These are phyloP conservation scores for Lypha dubia DNA, from an alignment of 2,888 invertebrate species.

Conservation along the genomic window DNA sequence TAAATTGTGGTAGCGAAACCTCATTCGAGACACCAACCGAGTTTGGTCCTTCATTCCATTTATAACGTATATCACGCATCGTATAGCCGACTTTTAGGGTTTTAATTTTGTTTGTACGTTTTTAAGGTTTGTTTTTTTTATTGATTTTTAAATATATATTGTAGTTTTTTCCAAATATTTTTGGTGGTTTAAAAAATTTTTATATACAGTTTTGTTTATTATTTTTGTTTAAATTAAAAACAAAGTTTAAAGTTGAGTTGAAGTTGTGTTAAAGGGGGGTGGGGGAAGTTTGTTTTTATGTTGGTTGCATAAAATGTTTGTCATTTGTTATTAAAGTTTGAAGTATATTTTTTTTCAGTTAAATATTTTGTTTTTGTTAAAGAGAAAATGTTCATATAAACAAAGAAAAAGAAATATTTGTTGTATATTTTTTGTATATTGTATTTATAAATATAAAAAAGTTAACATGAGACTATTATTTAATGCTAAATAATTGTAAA, in stretches of 20 bases:
- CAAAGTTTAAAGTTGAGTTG: slow-evolving; percentile 55
- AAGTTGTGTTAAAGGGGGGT: slow-evolving; percentile 35
- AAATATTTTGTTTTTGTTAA: slow-evolving; percentile 29
- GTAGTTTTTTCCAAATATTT: neutral
- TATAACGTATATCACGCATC: slow-evolving; percentile 98
- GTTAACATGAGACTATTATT: slow-evolving; percentile 68
- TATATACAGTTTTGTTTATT: slow-evolving; percentile 45
- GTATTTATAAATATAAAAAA: slow-evolving; percentile 55
- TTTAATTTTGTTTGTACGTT: slow-evolving; percentile 68
- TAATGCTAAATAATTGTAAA: slow-evolving; percentile 15
- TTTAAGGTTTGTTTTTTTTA: slow-evolving; percentile 62
- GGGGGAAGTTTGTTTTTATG: too few species aligned
- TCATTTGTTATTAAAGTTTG: slow-evolving; percentile 59
- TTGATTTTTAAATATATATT: slow-evolving; percentile 53
- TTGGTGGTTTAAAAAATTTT: slow-evolving; percentile 12
- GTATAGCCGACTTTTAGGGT: slow-evolving; percentile 94
- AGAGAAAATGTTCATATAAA: slow-evolving; percentile 76
- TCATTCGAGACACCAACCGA: slow-evolving; percentile 98
- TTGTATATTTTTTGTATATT: slow-evolving; percentile 66
- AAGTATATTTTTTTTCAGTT: slow-evolving; percentile 18
- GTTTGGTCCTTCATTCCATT: slow-evolving; percentile 97
- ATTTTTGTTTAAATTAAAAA: slow-evolving; percentile 35
- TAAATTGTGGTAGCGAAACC: slow-evolving; percentile 98
- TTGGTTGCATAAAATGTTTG: slow-evolving; percentile 64
- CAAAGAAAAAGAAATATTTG: slow-evolving; percentile 82